These are phyloP conservation scores for Polyommatus icarus DNA, from an alignment of 2,888 invertebrate genomes.

Conservation along the genomic window DNA sequence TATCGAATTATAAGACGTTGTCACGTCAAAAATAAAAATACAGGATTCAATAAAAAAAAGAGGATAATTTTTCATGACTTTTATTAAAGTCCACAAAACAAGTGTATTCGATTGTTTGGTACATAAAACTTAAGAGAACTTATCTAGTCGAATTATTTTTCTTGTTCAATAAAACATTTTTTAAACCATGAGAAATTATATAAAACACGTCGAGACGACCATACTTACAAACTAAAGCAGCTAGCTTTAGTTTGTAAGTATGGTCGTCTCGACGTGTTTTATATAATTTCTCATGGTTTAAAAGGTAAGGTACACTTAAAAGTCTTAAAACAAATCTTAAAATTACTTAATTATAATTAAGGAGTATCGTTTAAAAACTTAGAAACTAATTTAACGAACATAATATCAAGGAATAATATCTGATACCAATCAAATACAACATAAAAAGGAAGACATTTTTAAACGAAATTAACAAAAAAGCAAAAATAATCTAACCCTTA, in stretches of 20 bases:
- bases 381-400: conserved; percentile 10
- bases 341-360: not conserved
- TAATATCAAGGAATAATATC: conserved; percentile 35
- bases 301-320: not conserved
- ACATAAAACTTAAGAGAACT: too few species aligned
- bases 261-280: not conserved
- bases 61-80: too few species aligned
- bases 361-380: not conserved
- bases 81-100: too few species aligned
- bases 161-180: too few species aligned
- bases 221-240: not conserved
- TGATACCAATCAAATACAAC: not conserved
- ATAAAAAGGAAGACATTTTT: conserved; percentile 30
- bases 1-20: too few species aligned
- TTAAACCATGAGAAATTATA: too few species aligned
- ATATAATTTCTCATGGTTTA: too few species aligned
- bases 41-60: too few species aligned
- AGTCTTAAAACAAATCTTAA: not conserved
- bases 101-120: too few species aligned
- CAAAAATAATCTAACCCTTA: not conserved
- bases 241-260: too few species aligned
- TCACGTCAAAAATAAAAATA: too few species aligned
- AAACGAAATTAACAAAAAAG: not conserved
- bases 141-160: too few species aligned
- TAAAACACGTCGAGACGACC: not conserved